Evolutionary conservation across 1,140 invertebrate species (phyloP), one percentile per base, ranked within the genome.

Genomic region (Philaenus spumarius): DNA sequence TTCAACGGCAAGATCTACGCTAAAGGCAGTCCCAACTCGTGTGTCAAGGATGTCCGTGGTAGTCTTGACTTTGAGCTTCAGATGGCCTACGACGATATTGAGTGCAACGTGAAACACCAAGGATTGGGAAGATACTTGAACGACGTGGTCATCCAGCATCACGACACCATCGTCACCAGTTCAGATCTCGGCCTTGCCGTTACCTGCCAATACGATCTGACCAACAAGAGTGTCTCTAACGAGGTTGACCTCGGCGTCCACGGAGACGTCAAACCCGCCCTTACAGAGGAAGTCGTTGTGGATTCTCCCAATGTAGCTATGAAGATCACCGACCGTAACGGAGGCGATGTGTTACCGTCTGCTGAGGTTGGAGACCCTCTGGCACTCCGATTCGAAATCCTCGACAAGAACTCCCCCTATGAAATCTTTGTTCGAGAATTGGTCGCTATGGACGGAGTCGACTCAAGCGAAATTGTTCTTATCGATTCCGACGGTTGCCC

Each of bases 1-100:
- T 95, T 95, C 76, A 89, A 92, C 70, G 93, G 93, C 42, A 95
- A 95, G 75, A 89, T 95, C 47, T 95, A 95, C 74, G 91, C 90
- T 15, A 95, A 95, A 70, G 89, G 90, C 11, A 89, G 89, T 62
- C 92, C 92, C 15, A 93, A 93, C 69, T 92, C 89, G 1, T 96
- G 93, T 72, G 87, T 93, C 1, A 81, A 87, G 50, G 92, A 96
- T 70, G 84, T 94, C 3, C 84, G 85, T 64, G 85, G 85, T 62
- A 85, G 86, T 61, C 73, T 94, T 45, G 89, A 93, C 69, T 94
- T 95, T 70, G 89, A 91, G 71, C 74, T 95, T 35, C 82, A 84
- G 56, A 90, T 95, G 87, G 86, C 84, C n/a, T 94, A 93, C 75
- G 89, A 90, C 69, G 89, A 94, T 72, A 78, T 94, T 15, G 89